Evolutionary conservation across 2,888 invertebrate genomes (phyloP).

Genomic region (Rhogogaster chlorosoma): DNA sequence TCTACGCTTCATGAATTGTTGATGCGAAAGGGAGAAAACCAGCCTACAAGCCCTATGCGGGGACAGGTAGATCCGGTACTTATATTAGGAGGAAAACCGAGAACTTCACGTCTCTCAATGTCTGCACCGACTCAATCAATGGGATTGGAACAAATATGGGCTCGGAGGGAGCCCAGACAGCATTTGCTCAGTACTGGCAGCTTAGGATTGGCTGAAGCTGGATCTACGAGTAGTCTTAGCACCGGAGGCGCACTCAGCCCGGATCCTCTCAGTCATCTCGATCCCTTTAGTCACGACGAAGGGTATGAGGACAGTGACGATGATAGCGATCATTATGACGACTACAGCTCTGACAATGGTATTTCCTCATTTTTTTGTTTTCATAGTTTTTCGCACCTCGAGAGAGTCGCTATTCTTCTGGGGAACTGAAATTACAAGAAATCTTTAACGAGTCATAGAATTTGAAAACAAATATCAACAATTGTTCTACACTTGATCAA

Average conservation of each 20-base stretch:
- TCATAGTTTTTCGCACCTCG: slow-evolving; percentile 51
- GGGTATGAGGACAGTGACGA: slow-evolving; percentile 91
- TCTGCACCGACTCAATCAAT: slow-evolving; percentile 91
- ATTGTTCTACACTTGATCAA: neutral
- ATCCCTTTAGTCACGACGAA: slow-evolving; percentile 89
- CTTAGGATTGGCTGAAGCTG: slow-evolving; percentile 86
- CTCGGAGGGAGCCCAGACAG: slow-evolving; percentile 91
- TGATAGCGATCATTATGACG: slow-evolving; percentile 93
- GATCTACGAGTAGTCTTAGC: slow-evolving; percentile 90
- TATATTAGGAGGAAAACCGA: slow-evolving; percentile 81
- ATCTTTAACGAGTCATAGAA: neutral
- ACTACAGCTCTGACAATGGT: slow-evolving; percentile 91
- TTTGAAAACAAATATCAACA: neutral
- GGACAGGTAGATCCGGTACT: slow-evolving; percentile 77
- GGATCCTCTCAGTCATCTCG: slow-evolving; percentile 82
- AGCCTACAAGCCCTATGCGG: slow-evolving; percentile 70
- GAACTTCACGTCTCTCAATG: slow-evolving; percentile 87
- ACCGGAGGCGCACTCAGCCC: slow-evolving; percentile 92
- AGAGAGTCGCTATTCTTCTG: neutral
- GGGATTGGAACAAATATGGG: slow-evolving; percentile 91
- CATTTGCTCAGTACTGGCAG: slow-evolving; percentile 93
- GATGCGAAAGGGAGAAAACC: slow-evolving; percentile 83
- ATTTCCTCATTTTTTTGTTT: slow-evolving; percentile 49
- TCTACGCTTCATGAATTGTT: slow-evolving; percentile 84
- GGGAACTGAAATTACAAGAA: neutral